Base-by-base conservation (phyloP, 2,797 vertebrate genomes). In the Eidolon dupreanum region DNA sequence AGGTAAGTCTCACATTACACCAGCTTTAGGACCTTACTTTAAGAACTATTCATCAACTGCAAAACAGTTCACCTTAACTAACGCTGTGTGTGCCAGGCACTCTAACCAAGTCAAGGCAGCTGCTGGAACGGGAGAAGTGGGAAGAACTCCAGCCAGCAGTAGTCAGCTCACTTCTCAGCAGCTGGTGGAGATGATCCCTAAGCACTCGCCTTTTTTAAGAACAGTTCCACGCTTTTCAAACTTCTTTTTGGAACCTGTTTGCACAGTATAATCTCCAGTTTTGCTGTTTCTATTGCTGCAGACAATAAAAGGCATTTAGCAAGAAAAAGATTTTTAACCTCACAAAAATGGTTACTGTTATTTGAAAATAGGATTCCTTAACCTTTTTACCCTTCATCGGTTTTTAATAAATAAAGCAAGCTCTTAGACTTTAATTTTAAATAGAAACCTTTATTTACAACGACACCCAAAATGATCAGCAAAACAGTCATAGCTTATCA, bases 361-460 rank as follows among this genome's bases (percentile, higher is more conserved):
- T 55, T 59, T 90, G 20, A 88, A 88, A 81, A 81, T n/a, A 57
- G 24, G 66, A 41, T 77, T 46, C 31, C 12, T 61, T 61, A 43
- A 33, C 38, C 38, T 61, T 46, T 3, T 59, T 33, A 57, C 57
- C 90, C 36, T 43, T 57, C 49, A 38, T 1, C 2, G 3, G 12
- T 61, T 61, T 79, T 16, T 19, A 31, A 31, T 41, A 33, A 63
- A 31, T 46, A 33, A 83, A 83, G 36, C 73, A 95, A 49, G 53
- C 70, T 94, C 96, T 71, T 78, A 84, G 89, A 28, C 88, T 97
- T 87, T 84, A 61, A 81, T 97, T 98, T 99, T 99, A 99, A 99
- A 99, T 99, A 99, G 99, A 99, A 99, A 99, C 99, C 99, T 99
- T 99, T 99, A 99, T 99, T 99, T 99, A 99, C 99, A 99, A 98